A percentile compares a stretch with the other conserved stretches of the same genome.
Conservation (phyloP, 2,888 invertebrate genomes). For the Aleiodes testaceus region DNA sequence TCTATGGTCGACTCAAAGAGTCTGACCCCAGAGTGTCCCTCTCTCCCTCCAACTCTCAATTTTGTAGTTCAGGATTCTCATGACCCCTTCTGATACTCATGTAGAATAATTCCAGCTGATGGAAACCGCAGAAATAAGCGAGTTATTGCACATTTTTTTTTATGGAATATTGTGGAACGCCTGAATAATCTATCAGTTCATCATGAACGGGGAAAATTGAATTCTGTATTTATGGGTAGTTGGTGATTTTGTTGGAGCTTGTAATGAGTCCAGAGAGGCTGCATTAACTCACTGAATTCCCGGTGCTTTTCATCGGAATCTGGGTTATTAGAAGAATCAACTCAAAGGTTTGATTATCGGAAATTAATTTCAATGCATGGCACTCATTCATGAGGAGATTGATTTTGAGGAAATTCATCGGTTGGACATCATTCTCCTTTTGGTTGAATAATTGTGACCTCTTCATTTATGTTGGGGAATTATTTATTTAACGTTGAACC, state of each 20-base stretch:
- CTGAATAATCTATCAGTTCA: slow-evolving; percentile 54
- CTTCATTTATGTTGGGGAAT: no score
- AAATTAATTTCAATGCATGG: no score
- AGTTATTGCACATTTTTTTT: slow-evolving; percentile 37
- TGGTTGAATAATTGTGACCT: no score
- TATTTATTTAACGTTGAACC: no score
- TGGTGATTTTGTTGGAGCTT: slow-evolving; percentile 52
- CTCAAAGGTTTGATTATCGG: no score
- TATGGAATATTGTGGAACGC: slow-evolving; percentile 39
- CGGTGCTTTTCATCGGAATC: not conserved
- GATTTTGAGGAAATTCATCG: no score
- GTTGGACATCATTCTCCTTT: no score
- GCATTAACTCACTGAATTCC: not conserved
- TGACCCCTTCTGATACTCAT: not conserved
- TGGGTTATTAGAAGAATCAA: no score
- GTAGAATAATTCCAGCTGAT: slow-evolving; percentile 20
- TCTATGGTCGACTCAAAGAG: slow-evolving; percentile 30
- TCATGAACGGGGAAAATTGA: slow-evolving; percentile 34
- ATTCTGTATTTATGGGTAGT: slow-evolving; percentile 51
- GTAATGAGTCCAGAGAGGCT: not conserved
- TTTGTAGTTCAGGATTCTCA: slow-evolving; percentile 7
- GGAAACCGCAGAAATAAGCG: slow-evolving; percentile 32
- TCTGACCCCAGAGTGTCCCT: not conserved
- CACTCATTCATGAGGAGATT: no score
- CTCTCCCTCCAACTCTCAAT: not conserved